Conservation (phyloP, 1,140 invertebrate species). For the Formica selysi region DNA sequence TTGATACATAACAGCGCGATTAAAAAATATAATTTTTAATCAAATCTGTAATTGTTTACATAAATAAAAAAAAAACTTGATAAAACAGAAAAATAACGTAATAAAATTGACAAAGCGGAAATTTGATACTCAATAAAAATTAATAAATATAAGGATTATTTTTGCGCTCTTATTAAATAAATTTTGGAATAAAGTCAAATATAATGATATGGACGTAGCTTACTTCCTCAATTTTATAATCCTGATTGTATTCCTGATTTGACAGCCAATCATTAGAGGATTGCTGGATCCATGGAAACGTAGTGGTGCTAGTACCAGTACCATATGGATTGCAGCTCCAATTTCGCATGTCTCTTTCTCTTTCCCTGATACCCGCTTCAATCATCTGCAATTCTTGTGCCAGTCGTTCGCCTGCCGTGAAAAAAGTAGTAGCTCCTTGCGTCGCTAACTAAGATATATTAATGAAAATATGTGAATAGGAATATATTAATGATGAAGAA, state of each 20-base stretch:
- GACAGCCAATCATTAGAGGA: slow-evolving; percentile 77
- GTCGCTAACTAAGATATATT: slow-evolving; percentile 82
- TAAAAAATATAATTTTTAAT: too few relatives aligned
- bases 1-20: too few relatives aligned
- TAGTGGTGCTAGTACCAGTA: slow-evolving; percentile 34
- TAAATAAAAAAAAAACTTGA: background rate
- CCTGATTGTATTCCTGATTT: slow-evolving; percentile 80
- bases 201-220: slow-evolving; percentile 15
- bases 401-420: slow-evolving; percentile 88
- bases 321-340: slow-evolving; percentile 82
- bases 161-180: background rate
- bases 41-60: background rate
- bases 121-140: background rate
- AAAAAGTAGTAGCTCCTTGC: slow-evolving; percentile 84
- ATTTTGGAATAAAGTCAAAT: background rate
- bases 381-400: slow-evolving; percentile 89
- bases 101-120: background rate
- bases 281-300: slow-evolving; percentile 82
- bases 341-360: slow-evolving; percentile 89
- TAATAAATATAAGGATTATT: background rate
- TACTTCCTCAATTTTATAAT: slow-evolving; percentile 82
- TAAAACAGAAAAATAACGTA: background rate
- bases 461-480: too few relatives aligned
- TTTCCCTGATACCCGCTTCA: slow-evolving; percentile 89
- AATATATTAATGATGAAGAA: too few relatives aligned